Base-by-base conservation (phyloP, 2,888 invertebrate genomes). In the Neoscelio sp. region DNA sequence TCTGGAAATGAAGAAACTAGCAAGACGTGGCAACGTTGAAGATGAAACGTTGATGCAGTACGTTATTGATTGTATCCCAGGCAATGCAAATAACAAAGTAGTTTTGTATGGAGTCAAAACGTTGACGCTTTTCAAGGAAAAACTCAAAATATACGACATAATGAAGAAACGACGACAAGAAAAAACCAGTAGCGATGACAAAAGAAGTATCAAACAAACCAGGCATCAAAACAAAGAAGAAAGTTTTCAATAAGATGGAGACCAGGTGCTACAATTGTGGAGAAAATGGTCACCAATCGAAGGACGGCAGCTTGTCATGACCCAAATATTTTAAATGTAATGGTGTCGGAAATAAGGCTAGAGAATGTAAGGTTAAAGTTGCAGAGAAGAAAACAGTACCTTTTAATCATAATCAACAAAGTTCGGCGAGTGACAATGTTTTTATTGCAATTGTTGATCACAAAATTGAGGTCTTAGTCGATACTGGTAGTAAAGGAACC, bases 1-100 rank as follows among this genome's bases (percentile, higher is more conserved):
- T 18, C 13, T 80, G 0, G 3, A 10, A 1, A 80, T 82, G 79
- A 77, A 33, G n/a, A 70, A 80, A 8, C 1, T 81, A n/a, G 78
- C 80, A 3, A 17, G 33, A 0, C 13, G 54, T 15, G 64, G 56
- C 2, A 2, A 2, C n/a, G 4, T 79, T 1, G 78, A 80, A 0
- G 50, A 18, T 4, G 35, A 40, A 0, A 33, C 62, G 4, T n/a
- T 80, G 0, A 68, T 73, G 0, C 40, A 74, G 33, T 80, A 80
- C 26, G 44, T 82, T 1, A 68, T 79, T 7, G 67, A 71, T 10
- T 75, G 67, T 1, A 68, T 74, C n/a, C 7, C 7, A 1, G 64
- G 68, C 7, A 74, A 78, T 3, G 13, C 2, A 12, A 28, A 12
- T 0, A 62, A 40, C 10, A 78, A 74, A 12, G 2, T 58, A 5